Conservation (phyloP, 2,113 vertebrate species). For the Colistium nudipinnis region DNA sequence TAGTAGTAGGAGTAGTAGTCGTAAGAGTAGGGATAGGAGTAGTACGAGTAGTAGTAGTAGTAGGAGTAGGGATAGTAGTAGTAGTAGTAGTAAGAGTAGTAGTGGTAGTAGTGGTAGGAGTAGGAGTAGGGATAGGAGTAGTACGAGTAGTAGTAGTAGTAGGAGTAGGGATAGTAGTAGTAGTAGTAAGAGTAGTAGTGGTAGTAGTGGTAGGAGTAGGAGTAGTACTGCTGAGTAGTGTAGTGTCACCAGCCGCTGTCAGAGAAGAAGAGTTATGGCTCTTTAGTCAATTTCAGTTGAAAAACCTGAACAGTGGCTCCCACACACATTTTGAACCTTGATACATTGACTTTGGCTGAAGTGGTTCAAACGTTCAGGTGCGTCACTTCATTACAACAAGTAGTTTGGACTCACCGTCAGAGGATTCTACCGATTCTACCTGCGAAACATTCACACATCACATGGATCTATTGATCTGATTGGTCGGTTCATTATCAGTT, state of each 20-base stretch:
- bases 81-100: not conserved
- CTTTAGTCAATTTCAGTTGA: constrained; percentile 52
- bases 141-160: not conserved
- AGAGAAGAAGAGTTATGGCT: constrained; percentile 69
- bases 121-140: no score
- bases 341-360: not conserved
- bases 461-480: no score
- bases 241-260: constrained; percentile 67
- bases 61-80: not conserved
- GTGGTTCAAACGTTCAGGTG: no score
- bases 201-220: no score
- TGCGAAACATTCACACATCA: no score
- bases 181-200: not conserved
- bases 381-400: no score
- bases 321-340: no score
- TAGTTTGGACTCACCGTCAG: no score
- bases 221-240: no score
- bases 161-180: not conserved
- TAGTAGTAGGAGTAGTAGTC: not conserved
- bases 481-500: no score
- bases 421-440: no score
- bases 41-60: not conserved
- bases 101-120: not conserved
- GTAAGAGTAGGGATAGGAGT: not conserved
- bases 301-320: no score